Evolutionary conservation across 1,140 invertebrate species (phyloP).

Genomic region (Tribolium madens): DNA sequence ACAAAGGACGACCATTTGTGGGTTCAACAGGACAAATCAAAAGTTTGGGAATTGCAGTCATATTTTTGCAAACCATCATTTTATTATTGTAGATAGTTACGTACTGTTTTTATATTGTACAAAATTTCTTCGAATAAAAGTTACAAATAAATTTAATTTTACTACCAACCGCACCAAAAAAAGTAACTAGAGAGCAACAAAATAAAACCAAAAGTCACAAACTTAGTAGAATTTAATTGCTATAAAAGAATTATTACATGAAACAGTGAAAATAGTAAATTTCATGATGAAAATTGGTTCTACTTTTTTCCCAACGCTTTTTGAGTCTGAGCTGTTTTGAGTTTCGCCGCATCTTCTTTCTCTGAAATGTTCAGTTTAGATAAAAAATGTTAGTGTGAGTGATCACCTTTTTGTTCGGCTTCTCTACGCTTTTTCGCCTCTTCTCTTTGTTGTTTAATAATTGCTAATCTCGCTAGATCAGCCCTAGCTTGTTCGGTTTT

Average conservation of each 20-base stretch:
- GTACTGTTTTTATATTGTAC: slow-evolving; percentile 11
- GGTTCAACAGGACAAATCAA: neutral
- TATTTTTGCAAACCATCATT: neutral
- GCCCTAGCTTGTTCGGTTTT: slow-evolving; percentile 96
- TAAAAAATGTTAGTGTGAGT: neutral
- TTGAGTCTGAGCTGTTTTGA: slow-evolving; percentile 62
- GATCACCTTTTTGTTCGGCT: slow-evolving; percentile 82
- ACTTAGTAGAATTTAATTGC: slow-evolving; percentile 21
- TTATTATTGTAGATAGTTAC: slow-evolving; percentile 5
- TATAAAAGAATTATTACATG: slow-evolving; percentile 9
- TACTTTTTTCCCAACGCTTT: slow-evolving; percentile 65
- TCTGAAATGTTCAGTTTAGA: slow-evolving; percentile 53
- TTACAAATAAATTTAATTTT: neutral
- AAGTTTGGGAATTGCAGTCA: neutral
- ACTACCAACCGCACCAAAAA: no score
- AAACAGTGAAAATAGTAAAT: slow-evolving; percentile 14
- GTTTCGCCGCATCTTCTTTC: slow-evolving; percentile 63
- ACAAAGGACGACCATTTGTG: slow-evolving; percentile 20
- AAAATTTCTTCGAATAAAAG: slow-evolving; percentile 7
- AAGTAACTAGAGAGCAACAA: no score
- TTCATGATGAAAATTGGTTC: neutral
- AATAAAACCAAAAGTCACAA: neutral
- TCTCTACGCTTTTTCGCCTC: slow-evolving; percentile 92
- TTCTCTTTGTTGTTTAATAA: slow-evolving; percentile 93
- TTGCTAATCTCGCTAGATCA: slow-evolving; percentile 90